A percentile compares a stretch with the other conserved stretches of the same genome.
Evolutionary conservation across 2,797 vertebrate species (phyloP).

Genomic region (Silurus lanzhouensis): DNA sequence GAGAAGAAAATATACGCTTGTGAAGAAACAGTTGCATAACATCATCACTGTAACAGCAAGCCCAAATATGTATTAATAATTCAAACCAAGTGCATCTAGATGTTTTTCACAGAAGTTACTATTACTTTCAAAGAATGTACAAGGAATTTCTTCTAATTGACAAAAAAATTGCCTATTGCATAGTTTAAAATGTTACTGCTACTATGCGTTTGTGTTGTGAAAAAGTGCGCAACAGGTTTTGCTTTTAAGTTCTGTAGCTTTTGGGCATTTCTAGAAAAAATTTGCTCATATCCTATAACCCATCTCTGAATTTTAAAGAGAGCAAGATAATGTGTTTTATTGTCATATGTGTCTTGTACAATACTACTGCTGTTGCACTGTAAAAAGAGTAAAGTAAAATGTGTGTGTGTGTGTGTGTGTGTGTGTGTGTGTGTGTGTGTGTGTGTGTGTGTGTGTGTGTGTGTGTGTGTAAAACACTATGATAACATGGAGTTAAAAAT

Average conservation of each 20-base stretch:
- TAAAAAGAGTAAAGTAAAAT: constrained; percentile 36
- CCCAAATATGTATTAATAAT: neutral
- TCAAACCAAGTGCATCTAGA: neutral
- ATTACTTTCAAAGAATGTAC: neutral
- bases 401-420: neutral
- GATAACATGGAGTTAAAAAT: constrained; percentile 49
- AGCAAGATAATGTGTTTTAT: constrained; percentile 24
- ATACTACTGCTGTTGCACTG: constrained; percentile 45
- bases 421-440: neutral
- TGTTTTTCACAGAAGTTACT: neutral
- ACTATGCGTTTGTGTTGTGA: neutral
- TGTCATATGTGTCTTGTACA: constrained; percentile 42
- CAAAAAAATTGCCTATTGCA: neutral
- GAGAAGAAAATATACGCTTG: neutral
- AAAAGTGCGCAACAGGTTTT: neutral
- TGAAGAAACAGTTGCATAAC: neutral
- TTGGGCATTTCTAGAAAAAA: constrained; percentile 9
- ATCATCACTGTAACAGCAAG: neutral
- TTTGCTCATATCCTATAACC: constrained; percentile 21
- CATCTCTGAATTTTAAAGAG: constrained; percentile 40
- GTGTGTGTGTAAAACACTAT: constrained; percentile 42
- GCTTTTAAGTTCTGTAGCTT: constrained; percentile 4
- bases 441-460: neutral
- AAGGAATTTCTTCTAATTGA: neutral
- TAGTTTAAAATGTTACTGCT: neutral